These are phyloP conservation scores for Boulengeromyrus knoepffleri DNA, from an alignment of 2,113 vertebrate species.

Conservation along the genomic window DNA sequence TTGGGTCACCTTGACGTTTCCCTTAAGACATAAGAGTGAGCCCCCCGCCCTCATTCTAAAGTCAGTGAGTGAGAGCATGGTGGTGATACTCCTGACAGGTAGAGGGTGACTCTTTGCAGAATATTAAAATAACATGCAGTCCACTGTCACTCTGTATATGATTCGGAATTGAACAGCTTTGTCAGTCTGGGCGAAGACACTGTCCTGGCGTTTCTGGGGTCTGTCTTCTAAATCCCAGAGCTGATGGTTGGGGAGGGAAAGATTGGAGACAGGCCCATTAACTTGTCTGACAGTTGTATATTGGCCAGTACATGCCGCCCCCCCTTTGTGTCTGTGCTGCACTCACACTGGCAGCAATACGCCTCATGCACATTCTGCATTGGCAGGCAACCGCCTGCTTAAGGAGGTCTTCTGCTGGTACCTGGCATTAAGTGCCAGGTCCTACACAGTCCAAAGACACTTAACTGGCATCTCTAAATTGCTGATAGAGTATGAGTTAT, in stretches of 20 bases:
- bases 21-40: not conserved
- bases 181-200: not conserved
- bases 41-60: not conserved
- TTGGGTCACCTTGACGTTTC: not conserved
- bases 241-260: not conserved
- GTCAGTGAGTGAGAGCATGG: not conserved
- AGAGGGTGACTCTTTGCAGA: not conserved
- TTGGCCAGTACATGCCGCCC: not conserved
- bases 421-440: not conserved
- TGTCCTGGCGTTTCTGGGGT: not conserved
- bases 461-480: not conserved
- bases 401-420: not conserved
- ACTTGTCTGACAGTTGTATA: not conserved
- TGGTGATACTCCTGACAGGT: not conserved
- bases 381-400: not conserved
- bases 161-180: not conserved
- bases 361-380: not conserved
- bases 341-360: not conserved
- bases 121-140: not conserved
- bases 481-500: not conserved
- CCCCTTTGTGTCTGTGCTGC: not conserved
- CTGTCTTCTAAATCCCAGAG: not conserved
- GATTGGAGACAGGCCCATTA: not conserved
- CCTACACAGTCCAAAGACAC: not conserved
- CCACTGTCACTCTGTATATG: not conserved